A percentile compares a stretch with the other conserved stretches of the same genome.
Conservation (phyloP, 2,113 vertebrate genomes). For the Callaeas wilsoni region DNA sequence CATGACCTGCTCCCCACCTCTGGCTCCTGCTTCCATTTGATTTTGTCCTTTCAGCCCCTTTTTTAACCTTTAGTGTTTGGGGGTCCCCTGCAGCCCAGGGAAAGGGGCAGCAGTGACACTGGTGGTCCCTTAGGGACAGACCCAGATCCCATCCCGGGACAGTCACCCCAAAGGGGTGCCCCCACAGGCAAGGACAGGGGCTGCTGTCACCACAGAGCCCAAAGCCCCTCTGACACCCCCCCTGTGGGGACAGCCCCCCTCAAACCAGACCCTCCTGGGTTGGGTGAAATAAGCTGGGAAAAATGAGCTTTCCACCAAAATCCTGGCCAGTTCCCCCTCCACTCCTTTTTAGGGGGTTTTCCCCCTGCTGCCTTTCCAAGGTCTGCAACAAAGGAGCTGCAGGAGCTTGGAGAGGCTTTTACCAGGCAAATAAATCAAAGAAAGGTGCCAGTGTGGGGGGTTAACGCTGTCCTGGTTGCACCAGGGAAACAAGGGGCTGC, state of each 20-base stretch:
- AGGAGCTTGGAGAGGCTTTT: not conserved
- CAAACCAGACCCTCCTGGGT: not conserved
- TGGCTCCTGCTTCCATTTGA: rapidly evolving
- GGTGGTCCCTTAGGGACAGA: not conserved
- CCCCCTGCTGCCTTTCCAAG: not conserved
- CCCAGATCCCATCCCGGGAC: not conserved
- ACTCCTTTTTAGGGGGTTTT: rapidly evolving
- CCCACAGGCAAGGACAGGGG: rapidly evolving
- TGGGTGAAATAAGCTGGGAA: too few species aligned
- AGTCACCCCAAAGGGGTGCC: not conserved
- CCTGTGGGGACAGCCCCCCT: not conserved
- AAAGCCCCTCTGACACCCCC: not conserved
- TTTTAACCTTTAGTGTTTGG: not conserved
- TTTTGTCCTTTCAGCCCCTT: not conserved
- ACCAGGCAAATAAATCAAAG: not conserved
- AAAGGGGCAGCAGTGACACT: not conserved
- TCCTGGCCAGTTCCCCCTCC: not conserved
- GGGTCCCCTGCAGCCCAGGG: not conserved
- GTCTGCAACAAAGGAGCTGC: not conserved
- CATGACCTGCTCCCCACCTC: not conserved
- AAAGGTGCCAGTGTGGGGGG: not conserved
- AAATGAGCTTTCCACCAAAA: not conserved
- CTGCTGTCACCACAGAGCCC: not conserved
- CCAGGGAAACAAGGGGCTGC: not conserved
- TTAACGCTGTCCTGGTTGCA: not conserved